These are phyloP conservation scores for Sinotaia quadrata DNA, from an alignment of 2,888 invertebrate species.

Conservation along the genomic window DNA sequence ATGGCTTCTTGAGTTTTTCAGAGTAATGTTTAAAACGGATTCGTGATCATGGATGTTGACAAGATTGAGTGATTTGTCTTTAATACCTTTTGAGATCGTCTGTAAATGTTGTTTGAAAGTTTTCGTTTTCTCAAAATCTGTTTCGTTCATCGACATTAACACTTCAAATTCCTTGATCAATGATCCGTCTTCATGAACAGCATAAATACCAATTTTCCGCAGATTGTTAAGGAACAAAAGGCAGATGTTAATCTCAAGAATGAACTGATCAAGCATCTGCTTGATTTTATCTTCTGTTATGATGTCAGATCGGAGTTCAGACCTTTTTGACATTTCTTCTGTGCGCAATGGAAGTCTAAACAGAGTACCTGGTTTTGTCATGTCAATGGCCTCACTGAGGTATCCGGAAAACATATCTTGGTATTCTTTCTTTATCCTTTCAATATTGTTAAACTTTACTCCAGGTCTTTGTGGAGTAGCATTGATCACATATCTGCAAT, in stretches of 20 bases:
- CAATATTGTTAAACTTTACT: conserved; percentile 33
- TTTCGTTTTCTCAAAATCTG: neutral
- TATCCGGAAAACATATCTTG: conserved; percentile 55
- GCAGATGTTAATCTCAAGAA: conserved; percentile 2
- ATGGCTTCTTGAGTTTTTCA: conserved; percentile 24
- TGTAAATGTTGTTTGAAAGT: too few species aligned
- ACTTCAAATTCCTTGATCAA: conserved; percentile 33
- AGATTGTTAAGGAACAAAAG: conserved; percentile 66
- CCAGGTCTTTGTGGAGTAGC: conserved; percentile 46
- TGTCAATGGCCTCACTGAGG: conserved; percentile 42
- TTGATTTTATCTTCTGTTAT: conserved; percentile 28
- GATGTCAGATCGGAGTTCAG: conserved; percentile 48
- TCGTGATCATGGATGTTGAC: too few species aligned
- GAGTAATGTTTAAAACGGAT: conserved; percentile 22
- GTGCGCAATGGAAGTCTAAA: neutral
- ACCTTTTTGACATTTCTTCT: conserved; percentile 43
- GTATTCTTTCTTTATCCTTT: conserved; percentile 38
- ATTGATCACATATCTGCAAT: conserved; percentile 43
- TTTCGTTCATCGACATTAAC: conserved; percentile 22
- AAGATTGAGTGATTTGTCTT: too few species aligned
- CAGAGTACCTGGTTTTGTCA: conserved; percentile 2
- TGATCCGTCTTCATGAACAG: conserved; percentile 32
- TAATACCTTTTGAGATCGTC: too few species aligned
- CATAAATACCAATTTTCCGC: conserved; percentile 30
- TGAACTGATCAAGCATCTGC: neutral